Conservation (phyloP, 2,113 vertebrate genomes). For the Oenanthe melanoleuca region DNA sequence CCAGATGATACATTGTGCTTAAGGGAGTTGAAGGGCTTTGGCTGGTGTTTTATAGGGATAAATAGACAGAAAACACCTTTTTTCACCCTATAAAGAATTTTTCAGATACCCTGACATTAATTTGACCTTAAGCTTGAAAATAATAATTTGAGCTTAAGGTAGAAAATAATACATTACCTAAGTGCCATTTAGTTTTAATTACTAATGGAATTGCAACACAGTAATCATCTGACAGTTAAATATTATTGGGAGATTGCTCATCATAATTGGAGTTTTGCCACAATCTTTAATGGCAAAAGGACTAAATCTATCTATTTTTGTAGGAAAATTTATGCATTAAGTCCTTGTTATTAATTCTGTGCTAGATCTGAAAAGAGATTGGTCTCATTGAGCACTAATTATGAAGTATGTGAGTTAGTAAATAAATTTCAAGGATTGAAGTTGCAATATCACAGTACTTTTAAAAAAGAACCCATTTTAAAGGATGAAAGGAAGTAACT, state of each 20-base stretch:
- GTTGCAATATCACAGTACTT: not conserved
- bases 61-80: not conserved
- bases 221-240: not conserved
- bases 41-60: not conserved
- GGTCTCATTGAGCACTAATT: not conserved
- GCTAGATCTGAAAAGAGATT: not conserved
- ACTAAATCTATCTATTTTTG: not conserved
- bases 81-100: not conserved
- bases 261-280: slow-evolving; percentile 28
- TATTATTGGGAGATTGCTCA: slow-evolving; percentile 1
- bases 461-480: not conserved
- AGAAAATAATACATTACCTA: not conserved
- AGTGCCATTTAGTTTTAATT: slow-evolving; percentile 33
- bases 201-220: not conserved
- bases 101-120: not conserved
- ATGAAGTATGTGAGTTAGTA: not conserved
- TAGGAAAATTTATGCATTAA: not conserved
- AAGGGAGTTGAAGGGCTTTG: not conserved
- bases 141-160: too few relatives aligned
- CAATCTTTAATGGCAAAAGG: not conserved
- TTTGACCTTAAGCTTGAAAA: not conserved
- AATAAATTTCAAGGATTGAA: not conserved
- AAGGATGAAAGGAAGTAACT: too few relatives aligned
- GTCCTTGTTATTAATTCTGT: not conserved
- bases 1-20: not conserved